Evolutionary conservation across 2,888 invertebrate species (phyloP).

Genomic region (Anorthoa munda): DNA sequence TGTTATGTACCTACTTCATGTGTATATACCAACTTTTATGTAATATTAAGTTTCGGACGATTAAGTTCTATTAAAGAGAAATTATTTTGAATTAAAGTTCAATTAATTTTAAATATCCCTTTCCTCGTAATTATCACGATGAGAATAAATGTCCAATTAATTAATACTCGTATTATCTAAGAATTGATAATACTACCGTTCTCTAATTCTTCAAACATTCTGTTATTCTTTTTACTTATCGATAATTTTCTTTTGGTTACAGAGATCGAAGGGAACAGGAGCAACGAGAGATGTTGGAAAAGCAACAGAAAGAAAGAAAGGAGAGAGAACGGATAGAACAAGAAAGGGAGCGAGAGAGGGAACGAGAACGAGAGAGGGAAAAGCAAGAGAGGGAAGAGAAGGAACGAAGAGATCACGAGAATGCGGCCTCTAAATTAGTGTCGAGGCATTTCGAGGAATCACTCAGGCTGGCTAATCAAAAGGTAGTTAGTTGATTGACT

Average conservation of each 20-base stretch:
- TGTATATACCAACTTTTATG: conserved; percentile 11
- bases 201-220: neutral
- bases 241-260: conserved; percentile 72
- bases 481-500: conserved; percentile 86
- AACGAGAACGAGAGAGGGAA: conserved; percentile 88
- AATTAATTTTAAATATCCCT: conserved; percentile 2
- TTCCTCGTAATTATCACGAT: neutral
- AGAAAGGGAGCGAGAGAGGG: conserved; percentile 90
- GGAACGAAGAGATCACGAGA: conserved; percentile 92
- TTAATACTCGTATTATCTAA: too few species aligned
- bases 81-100: neutral
- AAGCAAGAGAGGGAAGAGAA: conserved; percentile 90
- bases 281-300: conserved; percentile 92
- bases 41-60: conserved; percentile 16
- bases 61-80: conserved; percentile 10
- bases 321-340: conserved; percentile 92
- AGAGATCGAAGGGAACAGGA: conserved; percentile 89
- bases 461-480: conserved; percentile 94
- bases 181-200: neutral
- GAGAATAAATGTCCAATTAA: too few species aligned
- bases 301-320: conserved; percentile 92
- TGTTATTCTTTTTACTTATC: conserved; percentile 31
- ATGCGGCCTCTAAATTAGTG: conserved; percentile 95
- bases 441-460: conserved; percentile 98
- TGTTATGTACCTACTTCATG: conserved; percentile 2